These are phyloP conservation scores for Gyps fulvus DNA, from an alignment of 2,113 vertebrate species.

Conservation along the genomic window DNA sequence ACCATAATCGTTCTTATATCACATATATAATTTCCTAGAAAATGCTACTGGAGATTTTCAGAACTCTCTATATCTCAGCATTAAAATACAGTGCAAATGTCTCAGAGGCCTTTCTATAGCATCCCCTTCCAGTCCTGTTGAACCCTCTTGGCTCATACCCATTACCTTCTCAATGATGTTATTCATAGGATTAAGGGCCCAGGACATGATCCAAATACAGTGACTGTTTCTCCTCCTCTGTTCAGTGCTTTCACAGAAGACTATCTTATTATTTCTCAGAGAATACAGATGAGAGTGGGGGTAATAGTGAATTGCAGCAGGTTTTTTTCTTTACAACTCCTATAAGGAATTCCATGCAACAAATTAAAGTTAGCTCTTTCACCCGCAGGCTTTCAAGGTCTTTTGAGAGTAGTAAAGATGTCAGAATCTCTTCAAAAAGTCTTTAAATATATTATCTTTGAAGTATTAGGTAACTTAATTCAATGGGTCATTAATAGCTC, in stretches of 20 bases:
- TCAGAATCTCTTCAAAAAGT: background rate
- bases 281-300: background rate
- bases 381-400: background rate
- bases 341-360: background rate
- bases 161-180: background rate
- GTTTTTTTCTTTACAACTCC: background rate
- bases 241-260: background rate
- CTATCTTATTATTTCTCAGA: background rate
- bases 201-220: background rate
- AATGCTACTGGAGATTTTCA: background rate
- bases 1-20: background rate
- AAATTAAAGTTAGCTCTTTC: background rate
- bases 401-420: background rate
- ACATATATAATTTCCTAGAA: background rate
- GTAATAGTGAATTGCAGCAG: background rate
- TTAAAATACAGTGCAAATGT: background rate
- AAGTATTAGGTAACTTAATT: background rate
- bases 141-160: background rate
- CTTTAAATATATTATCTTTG: background rate
- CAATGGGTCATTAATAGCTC: background rate
- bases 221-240: background rate
- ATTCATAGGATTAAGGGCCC: background rate
- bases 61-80: background rate
- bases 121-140: background rate
- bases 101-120: background rate